phyloP scores from a whole-genome alignment of 2,888 invertebrate genomes.

The Cheilosia soror region DNA sequence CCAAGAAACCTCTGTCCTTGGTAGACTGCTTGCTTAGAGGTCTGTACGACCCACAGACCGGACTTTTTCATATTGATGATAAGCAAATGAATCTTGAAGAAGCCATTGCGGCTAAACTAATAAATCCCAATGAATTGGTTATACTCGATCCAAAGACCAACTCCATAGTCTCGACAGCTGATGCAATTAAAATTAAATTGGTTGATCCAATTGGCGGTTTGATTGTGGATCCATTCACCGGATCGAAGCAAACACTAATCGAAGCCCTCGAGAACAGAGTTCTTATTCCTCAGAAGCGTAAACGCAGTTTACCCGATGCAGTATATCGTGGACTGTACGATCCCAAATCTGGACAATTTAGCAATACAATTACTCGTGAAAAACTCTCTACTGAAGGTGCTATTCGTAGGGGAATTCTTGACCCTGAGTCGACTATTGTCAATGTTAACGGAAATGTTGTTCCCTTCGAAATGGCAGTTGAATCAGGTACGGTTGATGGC shows the following conservation, averaged over 20 bases:
- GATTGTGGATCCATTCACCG: constrained; percentile 90
- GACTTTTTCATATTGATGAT: constrained; percentile 89
- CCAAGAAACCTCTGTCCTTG: constrained; percentile 91
- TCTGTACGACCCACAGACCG: constrained; percentile 90
- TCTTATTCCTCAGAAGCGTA: constrained; percentile 91
- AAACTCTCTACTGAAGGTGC: constrained; percentile 92
- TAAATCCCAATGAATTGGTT: constrained; percentile 91
- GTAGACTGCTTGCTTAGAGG: constrained; percentile 93
- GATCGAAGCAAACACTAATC: constrained; percentile 90
- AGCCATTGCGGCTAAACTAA: constrained; percentile 89
- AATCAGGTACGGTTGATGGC: constrained; percentile 90
- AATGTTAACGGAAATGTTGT: constrained; percentile 91
- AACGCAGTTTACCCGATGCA: constrained; percentile 93
- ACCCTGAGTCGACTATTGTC: constrained; percentile 93
- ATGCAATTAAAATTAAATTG: constrained; percentile 90
- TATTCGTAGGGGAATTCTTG: constrained; percentile 92
- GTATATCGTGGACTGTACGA: constrained; percentile 96
- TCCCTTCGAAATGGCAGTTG: constrained; percentile 92
- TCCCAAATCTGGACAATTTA: constrained; percentile 92
- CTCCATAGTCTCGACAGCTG: constrained; percentile 91
- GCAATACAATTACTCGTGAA: constrained; percentile 91
- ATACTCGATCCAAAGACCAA: constrained; percentile 92
- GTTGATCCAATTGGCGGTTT: constrained; percentile 92
- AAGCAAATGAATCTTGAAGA: constrained; percentile 89
- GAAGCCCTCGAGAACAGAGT: constrained; percentile 94